Percentiles rank a stretch among this genome's conserved stretches.
Evolutionary conservation across 1,140 invertebrate species (phyloP).

Genomic region (Scaptomyza hsui): DNA sequence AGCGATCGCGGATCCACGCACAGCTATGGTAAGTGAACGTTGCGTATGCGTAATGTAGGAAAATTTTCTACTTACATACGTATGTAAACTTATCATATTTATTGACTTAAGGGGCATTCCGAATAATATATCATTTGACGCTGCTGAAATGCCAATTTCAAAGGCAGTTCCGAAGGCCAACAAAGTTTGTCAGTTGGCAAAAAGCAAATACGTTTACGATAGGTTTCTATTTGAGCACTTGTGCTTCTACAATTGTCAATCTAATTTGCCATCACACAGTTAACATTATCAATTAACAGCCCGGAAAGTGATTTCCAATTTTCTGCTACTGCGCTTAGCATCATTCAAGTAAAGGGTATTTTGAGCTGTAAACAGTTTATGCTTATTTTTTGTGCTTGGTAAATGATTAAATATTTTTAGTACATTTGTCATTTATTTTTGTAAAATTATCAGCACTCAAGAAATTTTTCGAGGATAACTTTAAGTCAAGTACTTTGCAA

Average conservation of each 20-base stretch:
- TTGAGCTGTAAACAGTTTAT: background rate
- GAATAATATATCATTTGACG: background rate
- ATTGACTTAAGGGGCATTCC: conserved; percentile 10
- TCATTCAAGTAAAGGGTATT: background rate
- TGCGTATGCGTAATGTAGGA: conserved; percentile 28
- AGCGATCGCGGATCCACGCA: conserved; percentile 75
- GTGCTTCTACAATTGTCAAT: conserved; percentile 60
- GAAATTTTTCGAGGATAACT: conserved; percentile 7
- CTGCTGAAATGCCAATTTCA: conserved; percentile 8
- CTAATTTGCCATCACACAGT: conserved; percentile 52
- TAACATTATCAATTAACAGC: conserved; percentile 76
- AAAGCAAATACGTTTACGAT: conserved; percentile 26
- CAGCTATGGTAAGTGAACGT: conserved; percentile 68
- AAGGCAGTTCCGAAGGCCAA: conserved; percentile 24
- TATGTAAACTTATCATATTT: conserved; percentile 10
- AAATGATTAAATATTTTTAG: no score
- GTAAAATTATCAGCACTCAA: no score
- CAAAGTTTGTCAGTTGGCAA: conserved; percentile 4
- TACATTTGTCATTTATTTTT: no score
- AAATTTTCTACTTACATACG: no score
- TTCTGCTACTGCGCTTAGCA: background rate
- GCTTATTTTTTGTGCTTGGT: no score
- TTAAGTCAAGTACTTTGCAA: background rate
- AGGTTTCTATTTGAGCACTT: conserved; percentile 38
- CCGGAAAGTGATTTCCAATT: conserved; percentile 52